phyloP scores from a whole-genome alignment of 2,113 vertebrate genomes.

The Acrocephalus kingi region DNA sequence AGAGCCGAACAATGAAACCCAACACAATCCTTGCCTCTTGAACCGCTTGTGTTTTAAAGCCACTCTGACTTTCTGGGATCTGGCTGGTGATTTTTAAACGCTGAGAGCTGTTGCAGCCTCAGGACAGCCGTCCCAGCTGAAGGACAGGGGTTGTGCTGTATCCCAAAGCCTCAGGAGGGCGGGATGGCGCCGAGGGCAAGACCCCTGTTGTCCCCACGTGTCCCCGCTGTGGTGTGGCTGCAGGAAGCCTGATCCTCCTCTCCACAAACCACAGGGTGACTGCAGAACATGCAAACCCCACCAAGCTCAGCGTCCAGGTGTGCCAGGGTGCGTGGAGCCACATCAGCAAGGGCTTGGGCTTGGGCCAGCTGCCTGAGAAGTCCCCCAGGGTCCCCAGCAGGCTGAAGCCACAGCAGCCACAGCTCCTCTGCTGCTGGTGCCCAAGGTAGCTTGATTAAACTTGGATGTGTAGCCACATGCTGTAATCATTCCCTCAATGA shows the following conservation, averaged over 20 bases:
- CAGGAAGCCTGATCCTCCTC: not conserved
- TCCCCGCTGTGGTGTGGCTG: fast-evolving
- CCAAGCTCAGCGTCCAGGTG: fast-evolving
- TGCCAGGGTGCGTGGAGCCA: not conserved
- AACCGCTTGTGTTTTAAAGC: not conserved
- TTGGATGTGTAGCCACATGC: not conserved
- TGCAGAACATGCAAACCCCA: fast-evolving
- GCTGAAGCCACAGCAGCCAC: not conserved
- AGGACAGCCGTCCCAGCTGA: not conserved
- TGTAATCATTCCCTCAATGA: conserved; percentile 27
- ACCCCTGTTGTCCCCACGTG: fast-evolving
- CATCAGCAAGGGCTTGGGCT: not conserved
- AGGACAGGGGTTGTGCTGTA: not conserved
- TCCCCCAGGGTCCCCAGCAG: not conserved
- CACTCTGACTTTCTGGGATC: not conserved
- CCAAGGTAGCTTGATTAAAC: conserved; percentile 13
- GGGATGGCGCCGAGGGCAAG: not conserved
- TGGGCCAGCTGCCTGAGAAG: not conserved
- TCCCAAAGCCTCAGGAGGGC: not conserved
- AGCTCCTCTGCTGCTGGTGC: not conserved
- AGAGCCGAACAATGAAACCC: not conserved
- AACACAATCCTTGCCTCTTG: not conserved
- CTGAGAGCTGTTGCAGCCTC: not conserved
- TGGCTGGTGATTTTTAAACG: not conserved
- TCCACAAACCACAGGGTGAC: fast-evolving